A percentile compares a stretch with the other conserved stretches of the same genome.
Evolutionary conservation across 2,113 vertebrate species (phyloP).

Genomic region (Hylia prasina): DNA sequence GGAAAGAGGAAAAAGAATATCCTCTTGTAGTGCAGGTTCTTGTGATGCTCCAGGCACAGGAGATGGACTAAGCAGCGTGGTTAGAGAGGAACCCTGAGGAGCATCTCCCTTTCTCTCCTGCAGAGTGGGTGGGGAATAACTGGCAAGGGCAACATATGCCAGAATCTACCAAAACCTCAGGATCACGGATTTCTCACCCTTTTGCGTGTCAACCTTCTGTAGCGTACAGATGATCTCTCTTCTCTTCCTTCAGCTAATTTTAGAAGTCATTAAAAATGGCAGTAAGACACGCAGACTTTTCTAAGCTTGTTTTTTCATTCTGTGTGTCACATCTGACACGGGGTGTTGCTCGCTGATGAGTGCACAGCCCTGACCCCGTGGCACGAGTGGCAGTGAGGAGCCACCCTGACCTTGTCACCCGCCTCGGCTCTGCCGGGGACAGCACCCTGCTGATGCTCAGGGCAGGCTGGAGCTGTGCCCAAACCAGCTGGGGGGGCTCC

Average conservation of each 20-base stretch:
- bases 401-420: background rate
- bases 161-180: background rate
- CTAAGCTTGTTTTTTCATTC: background rate
- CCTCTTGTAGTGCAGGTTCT: background rate
- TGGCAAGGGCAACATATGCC: background rate
- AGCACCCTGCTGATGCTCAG: background rate
- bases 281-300: background rate
- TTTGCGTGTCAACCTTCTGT: background rate
- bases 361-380: background rate
- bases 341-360: background rate
- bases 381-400: background rate
- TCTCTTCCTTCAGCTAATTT: background rate
- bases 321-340: background rate
- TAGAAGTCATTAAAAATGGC: background rate
- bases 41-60: background rate
- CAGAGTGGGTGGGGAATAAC: background rate
- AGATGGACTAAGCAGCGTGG: background rate
- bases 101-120: background rate
- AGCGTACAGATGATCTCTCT: background rate
- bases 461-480: background rate
- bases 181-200: slow-evolving; percentile 6
- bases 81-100: background rate
- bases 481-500: background rate
- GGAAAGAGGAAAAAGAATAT: background rate
- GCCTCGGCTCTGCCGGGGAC: background rate